phyloP scores from a whole-genome alignment of 2,797 vertebrate genomes.

The Chaenodraco wilsoni region DNA sequence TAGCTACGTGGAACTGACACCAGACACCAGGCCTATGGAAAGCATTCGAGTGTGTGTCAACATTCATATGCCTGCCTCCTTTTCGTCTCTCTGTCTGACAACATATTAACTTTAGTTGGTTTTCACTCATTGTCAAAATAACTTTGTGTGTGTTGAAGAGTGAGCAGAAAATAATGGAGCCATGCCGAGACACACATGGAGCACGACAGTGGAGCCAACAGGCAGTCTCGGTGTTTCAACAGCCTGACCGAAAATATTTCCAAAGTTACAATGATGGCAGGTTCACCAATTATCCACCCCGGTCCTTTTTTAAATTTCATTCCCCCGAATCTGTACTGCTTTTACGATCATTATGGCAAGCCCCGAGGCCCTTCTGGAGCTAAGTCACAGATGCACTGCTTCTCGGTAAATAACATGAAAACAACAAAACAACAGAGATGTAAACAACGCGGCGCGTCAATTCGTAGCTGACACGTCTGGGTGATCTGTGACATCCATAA shows the following conservation, averaged over 20 bases:
- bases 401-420: constrained; percentile 76
- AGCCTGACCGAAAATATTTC: constrained; percentile 65
- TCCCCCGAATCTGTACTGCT: constrained; percentile 72
- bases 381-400: constrained; percentile 66
- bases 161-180: constrained; percentile 62
- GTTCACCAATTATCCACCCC: constrained; percentile 75
- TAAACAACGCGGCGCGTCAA: constrained; percentile 77
- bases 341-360: constrained; percentile 84
- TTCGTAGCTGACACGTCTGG: constrained; percentile 73
- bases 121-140: constrained; percentile 66
- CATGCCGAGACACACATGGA: constrained; percentile 48
- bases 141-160: constrained; percentile 44
- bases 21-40: constrained; percentile 53
- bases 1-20: constrained; percentile 44
- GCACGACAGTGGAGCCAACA: constrained; percentile 57
- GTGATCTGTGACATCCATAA: constrained; percentile 82
- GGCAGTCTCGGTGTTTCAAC: constrained; percentile 52
- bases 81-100: constrained; percentile 39
- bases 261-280: constrained; percentile 68
- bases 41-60: constrained; percentile 45
- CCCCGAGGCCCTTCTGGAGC: constrained; percentile 75
- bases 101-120: constrained; percentile 47
- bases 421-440: constrained; percentile 78
- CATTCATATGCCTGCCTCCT: constrained; percentile 48
- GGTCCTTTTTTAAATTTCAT: constrained; percentile 69